phyloP scores from a whole-genome alignment of 2,888 invertebrate species.

The Trichogramma dendrolimi region DNA sequence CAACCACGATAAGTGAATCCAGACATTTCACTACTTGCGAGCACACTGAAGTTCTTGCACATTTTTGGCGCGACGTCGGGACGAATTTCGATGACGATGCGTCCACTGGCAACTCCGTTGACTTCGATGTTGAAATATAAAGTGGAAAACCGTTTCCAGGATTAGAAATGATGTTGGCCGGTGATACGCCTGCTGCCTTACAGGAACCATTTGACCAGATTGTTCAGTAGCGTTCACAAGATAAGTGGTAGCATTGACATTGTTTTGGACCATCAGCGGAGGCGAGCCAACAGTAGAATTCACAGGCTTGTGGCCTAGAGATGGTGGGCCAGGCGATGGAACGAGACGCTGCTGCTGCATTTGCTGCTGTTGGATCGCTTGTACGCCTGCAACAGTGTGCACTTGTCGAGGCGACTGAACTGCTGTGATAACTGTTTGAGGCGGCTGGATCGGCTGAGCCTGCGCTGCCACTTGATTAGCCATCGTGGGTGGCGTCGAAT shows the following conservation, averaged over 20 bases:
- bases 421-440: no score
- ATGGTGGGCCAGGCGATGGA: conserved; percentile 44
- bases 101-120: conserved; percentile 65
- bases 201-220: neutral
- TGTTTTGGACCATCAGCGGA: conserved; percentile 37
- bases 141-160: conserved; percentile 63
- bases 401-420: no score
- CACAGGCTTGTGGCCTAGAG: conserved; percentile 46
- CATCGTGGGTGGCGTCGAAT: conserved; percentile 4
- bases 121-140: conserved; percentile 73
- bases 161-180: conserved; percentile 54
- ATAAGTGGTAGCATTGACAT: no score
- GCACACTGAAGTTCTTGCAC: conserved; percentile 72
- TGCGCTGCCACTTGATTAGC: neutral
- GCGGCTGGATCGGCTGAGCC: conserved; percentile 12
- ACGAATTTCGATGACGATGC: conserved; percentile 73
- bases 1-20: conserved; percentile 77
- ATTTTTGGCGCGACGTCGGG: conserved; percentile 77
- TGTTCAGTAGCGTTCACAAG: no score
- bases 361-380: conserved; percentile 42
- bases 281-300: conserved; percentile 51
- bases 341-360: conserved; percentile 41
- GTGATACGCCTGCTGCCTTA: conserved; percentile 41
- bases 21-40: conserved; percentile 65
- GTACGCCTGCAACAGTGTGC: conserved; percentile 3